A percentile compares a stretch with the other conserved stretches of the same genome.
Conservation (phyloP, 35 echinoderm and acorn worm genomes). For the Ophioderma brevispina region DNA sequence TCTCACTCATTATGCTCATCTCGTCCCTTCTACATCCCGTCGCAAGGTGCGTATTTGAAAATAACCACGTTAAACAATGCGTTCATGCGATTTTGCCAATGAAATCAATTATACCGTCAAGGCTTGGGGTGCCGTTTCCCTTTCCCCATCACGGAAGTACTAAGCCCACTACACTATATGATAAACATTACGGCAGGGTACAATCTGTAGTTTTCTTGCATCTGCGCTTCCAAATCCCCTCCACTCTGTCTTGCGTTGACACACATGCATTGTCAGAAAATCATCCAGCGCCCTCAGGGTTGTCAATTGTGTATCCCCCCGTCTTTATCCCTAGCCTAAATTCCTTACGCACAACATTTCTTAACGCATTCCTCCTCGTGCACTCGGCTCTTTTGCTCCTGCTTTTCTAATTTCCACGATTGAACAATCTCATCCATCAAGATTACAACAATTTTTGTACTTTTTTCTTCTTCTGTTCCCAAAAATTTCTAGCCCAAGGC, state of each 20-base stretch:
- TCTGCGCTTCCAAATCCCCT: neutral
- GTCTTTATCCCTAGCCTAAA: neutral
- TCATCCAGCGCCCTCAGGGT: neutral
- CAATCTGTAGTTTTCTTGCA: neutral
- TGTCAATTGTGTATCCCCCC: neutral
- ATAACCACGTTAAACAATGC: neutral
- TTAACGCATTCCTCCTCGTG: too few species aligned
- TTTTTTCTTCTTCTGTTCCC: neutral
- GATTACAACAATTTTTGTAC: neutral
- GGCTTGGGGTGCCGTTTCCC: neutral
- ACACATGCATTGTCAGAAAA: slow-evolving; percentile 10
- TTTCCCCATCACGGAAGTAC: neutral
- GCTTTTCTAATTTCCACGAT: neutral
- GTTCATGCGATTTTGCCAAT: neutral
- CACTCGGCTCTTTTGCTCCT: neutral
- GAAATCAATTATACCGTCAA: neutral
- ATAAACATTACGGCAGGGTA: neutral
- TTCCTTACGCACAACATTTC: neutral
- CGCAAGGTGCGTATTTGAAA: neutral
- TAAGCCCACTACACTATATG: neutral
- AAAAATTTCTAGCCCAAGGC: neutral
- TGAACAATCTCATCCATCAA: slow-evolving; percentile 3
- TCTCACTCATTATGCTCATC: too few species aligned
- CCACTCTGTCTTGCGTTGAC: neutral
- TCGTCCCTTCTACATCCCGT: too few species aligned